These are phyloP conservation scores for Pinna nobilis DNA, from an alignment of 1,140 invertebrate species.

Conservation along the genomic window DNA sequence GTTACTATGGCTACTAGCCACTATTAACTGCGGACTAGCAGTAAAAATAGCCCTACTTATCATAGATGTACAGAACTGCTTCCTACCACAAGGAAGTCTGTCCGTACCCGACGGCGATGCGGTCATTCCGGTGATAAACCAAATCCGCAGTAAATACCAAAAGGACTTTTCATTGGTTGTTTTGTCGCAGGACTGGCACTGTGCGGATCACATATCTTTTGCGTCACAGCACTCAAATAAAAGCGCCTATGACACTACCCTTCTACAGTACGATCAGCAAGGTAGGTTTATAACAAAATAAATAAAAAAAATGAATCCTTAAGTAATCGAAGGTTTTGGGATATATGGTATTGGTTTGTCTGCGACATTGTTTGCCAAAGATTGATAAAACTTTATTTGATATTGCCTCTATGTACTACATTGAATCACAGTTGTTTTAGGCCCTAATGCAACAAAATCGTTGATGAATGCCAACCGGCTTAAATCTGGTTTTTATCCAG, in stretches of 20 bases:
- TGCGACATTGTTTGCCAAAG: too few relatives aligned
- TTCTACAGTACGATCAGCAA: conserved; percentile 44
- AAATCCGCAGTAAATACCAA: conserved; percentile 47
- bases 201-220: conserved; percentile 63
- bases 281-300: conserved; percentile 35
- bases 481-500: too few relatives aligned
- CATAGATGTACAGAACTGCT: conserved; percentile 66
- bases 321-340: too few relatives aligned
- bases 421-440: too few relatives aligned
- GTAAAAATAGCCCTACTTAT: conserved; percentile 52
- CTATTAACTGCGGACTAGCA: too few relatives aligned
- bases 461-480: too few relatives aligned
- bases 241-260: conserved; percentile 15
- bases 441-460: too few relatives aligned
- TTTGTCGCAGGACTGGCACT: conserved; percentile 65
- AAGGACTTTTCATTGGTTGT: conserved; percentile 53
- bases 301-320: too few relatives aligned
- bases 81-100: conserved; percentile 55
- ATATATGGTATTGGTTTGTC: too few relatives aligned
- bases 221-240: conserved; percentile 52
- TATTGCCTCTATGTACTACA: too few relatives aligned
- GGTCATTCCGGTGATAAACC: conserved; percentile 56
- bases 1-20: too few relatives aligned
- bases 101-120: conserved; percentile 51
- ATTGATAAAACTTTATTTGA: too few relatives aligned